Evolutionary conservation across 2,888 invertebrate genomes (phyloP).

Genomic region (Octonoba sinensis): DNA sequence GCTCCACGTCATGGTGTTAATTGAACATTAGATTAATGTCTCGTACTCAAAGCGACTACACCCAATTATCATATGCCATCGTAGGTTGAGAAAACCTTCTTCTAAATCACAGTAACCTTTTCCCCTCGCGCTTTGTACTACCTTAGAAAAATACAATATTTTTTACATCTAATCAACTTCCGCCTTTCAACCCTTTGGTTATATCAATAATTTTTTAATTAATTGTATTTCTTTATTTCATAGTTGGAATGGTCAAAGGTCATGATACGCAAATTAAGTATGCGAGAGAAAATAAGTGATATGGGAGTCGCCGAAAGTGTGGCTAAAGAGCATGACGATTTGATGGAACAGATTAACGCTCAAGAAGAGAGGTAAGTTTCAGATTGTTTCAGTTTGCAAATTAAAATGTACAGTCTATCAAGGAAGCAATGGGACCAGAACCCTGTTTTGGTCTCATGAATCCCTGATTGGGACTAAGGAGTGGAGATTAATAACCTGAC

Average conservation of each 20-base stretch:
- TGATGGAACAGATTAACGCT: slow-evolving; percentile 89
- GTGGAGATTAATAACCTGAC: no score
- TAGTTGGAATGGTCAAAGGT: slow-evolving; percentile 83
- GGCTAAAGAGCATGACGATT: slow-evolving; percentile 89
- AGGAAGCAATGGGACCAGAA: neutral
- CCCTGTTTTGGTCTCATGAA: no score
- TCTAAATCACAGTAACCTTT: no score
- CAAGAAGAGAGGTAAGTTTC: slow-evolving; percentile 85
- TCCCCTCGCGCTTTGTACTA: no score
- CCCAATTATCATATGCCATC: no score
- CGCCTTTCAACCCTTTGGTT: neutral
- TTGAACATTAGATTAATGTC: no score
- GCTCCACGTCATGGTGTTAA: no score
- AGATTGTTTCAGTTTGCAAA: no score
- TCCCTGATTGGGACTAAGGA: no score
- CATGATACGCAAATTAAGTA: slow-evolving; percentile 82
- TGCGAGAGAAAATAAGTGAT: slow-evolving; percentile 82
- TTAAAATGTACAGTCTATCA: neutral
- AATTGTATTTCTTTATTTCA: slow-evolving; percentile 68
- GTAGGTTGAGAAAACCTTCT: no score
- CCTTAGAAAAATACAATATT: no score
- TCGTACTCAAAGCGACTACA: no score
- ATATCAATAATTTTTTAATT: neutral
- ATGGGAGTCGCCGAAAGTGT: slow-evolving; percentile 92
- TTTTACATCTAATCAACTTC: neutral